Evolutionary conservation across 2,797 vertebrate species (phyloP).

Genomic region (Malacoctenus gilli): DNA sequence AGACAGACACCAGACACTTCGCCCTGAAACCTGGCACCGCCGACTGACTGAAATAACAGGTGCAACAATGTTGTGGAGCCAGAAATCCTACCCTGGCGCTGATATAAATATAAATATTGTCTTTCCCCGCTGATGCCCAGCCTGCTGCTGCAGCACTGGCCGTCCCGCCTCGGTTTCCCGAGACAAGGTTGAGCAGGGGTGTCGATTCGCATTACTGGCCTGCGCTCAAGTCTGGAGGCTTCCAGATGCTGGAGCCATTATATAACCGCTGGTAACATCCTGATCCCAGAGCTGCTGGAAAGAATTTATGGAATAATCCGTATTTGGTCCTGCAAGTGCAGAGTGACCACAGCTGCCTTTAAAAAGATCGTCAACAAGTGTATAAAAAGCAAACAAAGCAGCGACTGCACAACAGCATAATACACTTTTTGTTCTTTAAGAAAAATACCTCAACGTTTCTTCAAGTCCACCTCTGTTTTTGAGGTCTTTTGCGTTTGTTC

Average conservation of each 20-base stretch:
- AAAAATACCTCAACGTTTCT: no score
- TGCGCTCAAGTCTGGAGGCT: constrained; percentile 40
- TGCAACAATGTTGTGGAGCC: constrained; percentile 77
- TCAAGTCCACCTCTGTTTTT: no score
- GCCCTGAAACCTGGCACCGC: constrained; percentile 73
- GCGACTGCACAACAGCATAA: background rate
- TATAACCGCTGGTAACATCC: constrained; percentile 41
- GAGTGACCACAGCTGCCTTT: constrained; percentile 8
- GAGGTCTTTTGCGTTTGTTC: no score
- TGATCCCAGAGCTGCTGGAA: constrained; percentile 37
- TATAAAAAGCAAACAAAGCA: background rate
- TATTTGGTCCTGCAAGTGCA: constrained; percentile 32
- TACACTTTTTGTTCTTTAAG: no score
- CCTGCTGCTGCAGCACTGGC: constrained; percentile 27
- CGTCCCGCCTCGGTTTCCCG: constrained; percentile 53
- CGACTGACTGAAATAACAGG: constrained; percentile 76
- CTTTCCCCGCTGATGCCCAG: constrained; percentile 63
- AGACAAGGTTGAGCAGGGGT: constrained; percentile 44
- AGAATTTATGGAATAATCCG: constrained; percentile 40
- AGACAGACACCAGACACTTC: constrained; percentile 57
- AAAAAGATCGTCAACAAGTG: constrained; percentile 1
- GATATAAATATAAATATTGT: constrained; percentile 81
- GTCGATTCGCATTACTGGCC: constrained; percentile 38
- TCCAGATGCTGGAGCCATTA: constrained; percentile 62
- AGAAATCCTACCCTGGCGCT: constrained; percentile 79